Conservation (phyloP, 2,797 vertebrate species). For the Morus bassanus region DNA sequence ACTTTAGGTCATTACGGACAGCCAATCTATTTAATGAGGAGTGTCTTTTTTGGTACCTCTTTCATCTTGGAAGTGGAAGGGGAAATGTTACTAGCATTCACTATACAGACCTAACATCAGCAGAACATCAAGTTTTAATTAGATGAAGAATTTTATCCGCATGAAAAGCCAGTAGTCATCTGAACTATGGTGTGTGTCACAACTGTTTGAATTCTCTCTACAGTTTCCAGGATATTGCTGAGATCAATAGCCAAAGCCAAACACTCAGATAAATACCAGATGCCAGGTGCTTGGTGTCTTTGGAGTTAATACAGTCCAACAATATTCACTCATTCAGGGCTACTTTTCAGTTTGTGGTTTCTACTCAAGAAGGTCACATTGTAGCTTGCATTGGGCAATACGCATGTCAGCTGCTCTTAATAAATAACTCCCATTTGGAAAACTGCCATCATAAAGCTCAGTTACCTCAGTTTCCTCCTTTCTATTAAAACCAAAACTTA, state of each 20-base stretch:
- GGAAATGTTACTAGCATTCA: neutral
- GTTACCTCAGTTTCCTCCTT: neutral
- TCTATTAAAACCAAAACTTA: neutral
- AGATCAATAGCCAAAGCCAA: neutral
- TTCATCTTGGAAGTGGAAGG: neutral
- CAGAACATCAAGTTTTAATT: neutral
- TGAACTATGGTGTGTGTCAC: neutral
- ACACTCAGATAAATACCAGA: neutral
- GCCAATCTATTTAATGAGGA: neutral
- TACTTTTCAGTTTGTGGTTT: neutral
- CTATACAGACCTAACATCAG: neutral
- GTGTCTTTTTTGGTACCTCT: neutral
- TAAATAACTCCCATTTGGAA: neutral
- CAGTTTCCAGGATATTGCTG: neutral
- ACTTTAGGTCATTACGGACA: neutral
- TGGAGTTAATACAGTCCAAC: neutral
- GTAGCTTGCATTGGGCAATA: neutral
- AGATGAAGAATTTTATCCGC: neutral
- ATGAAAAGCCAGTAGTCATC: neutral
- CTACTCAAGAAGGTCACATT: neutral
- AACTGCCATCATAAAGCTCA: neutral
- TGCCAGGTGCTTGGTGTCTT: neutral
- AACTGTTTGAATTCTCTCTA: neutral
- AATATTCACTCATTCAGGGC: neutral
- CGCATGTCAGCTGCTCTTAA: neutral